Evolutionary conservation across 1,140 invertebrate genomes (phyloP).

Genomic region (Platorchestia sp.): DNA sequence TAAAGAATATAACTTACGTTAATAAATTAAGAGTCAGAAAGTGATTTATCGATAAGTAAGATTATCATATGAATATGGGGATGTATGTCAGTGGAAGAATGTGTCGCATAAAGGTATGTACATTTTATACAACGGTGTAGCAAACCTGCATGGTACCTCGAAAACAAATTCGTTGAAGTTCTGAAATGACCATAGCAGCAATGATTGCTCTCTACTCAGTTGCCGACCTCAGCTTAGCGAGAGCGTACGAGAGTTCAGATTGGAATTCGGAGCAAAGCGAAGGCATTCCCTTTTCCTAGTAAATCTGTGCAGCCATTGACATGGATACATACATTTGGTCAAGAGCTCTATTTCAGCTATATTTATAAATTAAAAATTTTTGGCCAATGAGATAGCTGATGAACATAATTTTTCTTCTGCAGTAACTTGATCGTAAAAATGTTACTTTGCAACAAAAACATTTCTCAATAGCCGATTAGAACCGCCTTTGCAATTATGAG

Average conservation of each 20-base stretch:
- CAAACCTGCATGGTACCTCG: neutral
- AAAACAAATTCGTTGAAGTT: neutral
- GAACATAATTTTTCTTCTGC: neutral
- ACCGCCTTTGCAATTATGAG: neutral
- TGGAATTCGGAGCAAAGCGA: neutral
- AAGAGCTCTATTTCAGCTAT: neutral
- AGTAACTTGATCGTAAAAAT: neutral
- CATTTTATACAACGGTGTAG: constrained; percentile 15
- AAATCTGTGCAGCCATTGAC: neutral
- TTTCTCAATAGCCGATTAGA: neutral
- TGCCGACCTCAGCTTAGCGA: neutral
- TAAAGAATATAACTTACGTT: constrained; percentile 50
- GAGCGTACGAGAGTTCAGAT: neutral
- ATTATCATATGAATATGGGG: constrained; percentile 49
- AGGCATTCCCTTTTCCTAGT: neutral
- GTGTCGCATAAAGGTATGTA: neutral
- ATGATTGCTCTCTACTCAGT: neutral
- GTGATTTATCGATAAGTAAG: neutral
- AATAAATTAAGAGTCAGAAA: constrained; percentile 44
- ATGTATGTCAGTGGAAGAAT: constrained; percentile 53
- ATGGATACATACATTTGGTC: neutral
- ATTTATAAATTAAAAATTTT: neutral
- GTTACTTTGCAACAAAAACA: neutral
- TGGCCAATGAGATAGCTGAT: neutral
- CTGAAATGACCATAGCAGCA: neutral